Evolutionary conservation across 2,888 invertebrate genomes (phyloP), one percentile per base, ranked within the genome.

Genomic region (Bibio marci): DNA sequence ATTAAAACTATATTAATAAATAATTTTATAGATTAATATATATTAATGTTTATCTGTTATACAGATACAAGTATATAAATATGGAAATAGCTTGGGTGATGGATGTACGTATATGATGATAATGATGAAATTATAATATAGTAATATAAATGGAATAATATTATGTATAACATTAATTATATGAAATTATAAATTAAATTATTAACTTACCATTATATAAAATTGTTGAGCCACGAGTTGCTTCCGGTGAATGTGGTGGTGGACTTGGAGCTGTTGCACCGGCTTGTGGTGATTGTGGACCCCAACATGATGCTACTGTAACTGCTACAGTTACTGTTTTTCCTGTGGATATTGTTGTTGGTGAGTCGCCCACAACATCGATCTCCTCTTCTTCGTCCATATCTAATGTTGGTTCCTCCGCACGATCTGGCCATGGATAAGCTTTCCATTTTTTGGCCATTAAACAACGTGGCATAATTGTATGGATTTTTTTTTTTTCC

Each of bases 391-490:
- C 69, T 50, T 76, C 76, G 49, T 72, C 73, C 58, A 67, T 69
- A 63, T 62, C 70, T 62, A 60, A 62, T 59, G 14, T 8, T 33
- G 48, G 44, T 44, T 41, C 38, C 44, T 50, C 49, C 47, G 66
- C 66, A 49, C 76, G 69, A 54, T 76, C 77, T 50, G 74, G 73
- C 77, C 79, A 79, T 48, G 78, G 76, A 59, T 78, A 78, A 63
- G 76, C 81, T 76, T 87, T 88, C 85, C 87, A 87, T 73, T 88
- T 88, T 70, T 88, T 88, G 57, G 88, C 87, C 86, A 88, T 88
- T 65, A 88, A 77, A 71, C 87, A 88, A 64, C 88, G 83, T 68
- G 88, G 88, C 88, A 88, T 88, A 64, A 68, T 73, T 38, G 19
- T 35, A 30, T 13, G 30, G 13, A 30, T 30, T 30, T 11, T 30